Percentiles rank a stretch among this genome's conserved stretches.
Evolutionary conservation across 2,888 invertebrate species (phyloP).

Genomic region (Rotaria macrura): DNA sequence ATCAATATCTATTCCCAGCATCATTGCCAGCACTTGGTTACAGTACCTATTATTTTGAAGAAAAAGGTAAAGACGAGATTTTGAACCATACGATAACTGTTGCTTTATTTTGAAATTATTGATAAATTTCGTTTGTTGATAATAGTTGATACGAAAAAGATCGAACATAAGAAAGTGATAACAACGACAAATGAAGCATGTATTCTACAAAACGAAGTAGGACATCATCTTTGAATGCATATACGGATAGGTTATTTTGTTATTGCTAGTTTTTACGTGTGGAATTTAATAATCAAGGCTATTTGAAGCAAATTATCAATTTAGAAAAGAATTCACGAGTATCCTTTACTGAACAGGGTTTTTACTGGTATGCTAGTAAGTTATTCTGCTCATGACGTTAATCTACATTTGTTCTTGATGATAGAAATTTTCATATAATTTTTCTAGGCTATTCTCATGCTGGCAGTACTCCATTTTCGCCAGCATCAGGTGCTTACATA

Average conservation of each 20-base stretch:
- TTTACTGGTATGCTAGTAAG: conserved; percentile 7
- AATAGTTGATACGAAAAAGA: neutral
- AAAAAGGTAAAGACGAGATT: neutral
- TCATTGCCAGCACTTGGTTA: neutral
- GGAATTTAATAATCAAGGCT: neutral
- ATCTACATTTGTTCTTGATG: neutral
- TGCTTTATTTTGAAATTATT: neutral
- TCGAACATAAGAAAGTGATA: neutral
- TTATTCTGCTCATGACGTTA: neutral
- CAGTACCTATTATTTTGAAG: conserved; percentile 4
- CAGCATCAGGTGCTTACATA: conserved; percentile 86
- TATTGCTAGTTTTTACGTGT: conserved; percentile 10
- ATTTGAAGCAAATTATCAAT: conserved; percentile 1
- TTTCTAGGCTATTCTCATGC: neutral
- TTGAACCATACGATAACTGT: neutral
- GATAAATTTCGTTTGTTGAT: neutral
- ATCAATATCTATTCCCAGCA: neutral
- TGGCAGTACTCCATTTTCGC: conserved; percentile 35
- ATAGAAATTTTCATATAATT: neutral
- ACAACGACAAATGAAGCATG: conserved; percentile 12
- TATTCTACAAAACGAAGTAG: conserved; percentile 10
- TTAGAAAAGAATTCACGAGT: neutral
- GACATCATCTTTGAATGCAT: neutral
- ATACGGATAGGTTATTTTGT: neutral
- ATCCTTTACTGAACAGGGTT: conserved; percentile 8